Percentiles rank a stretch among this genome's conserved stretches.
phyloP scores from a whole-genome alignment of 2,888 invertebrate species.

The Drosophila bunnanda region DNA sequence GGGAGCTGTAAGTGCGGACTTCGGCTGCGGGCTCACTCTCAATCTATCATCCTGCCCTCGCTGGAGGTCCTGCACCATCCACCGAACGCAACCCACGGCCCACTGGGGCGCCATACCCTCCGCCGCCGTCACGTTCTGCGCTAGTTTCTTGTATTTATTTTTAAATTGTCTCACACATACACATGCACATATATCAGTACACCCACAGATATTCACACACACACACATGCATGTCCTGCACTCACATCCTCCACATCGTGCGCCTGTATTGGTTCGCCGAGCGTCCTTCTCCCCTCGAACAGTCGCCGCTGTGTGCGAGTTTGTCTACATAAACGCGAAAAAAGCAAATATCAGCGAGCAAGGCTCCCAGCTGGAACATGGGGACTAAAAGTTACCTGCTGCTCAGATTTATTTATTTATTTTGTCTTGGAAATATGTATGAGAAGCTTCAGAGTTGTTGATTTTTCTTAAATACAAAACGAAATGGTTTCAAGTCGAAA shows the following conservation, averaged over 20 bases:
- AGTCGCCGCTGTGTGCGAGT: slow-evolving; percentile 39
- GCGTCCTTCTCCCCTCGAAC: slow-evolving; percentile 55
- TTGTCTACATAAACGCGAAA: slow-evolving; percentile 49
- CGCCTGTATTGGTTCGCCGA: slow-evolving; percentile 58
- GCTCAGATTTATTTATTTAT: slow-evolving; percentile 11
- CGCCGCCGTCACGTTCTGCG: slow-evolving; percentile 63
- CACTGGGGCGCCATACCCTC: slow-evolving; percentile 7
- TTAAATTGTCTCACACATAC: slow-evolving; percentile 74
- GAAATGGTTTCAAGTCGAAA: not conserved
- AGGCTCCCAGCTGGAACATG: slow-evolving; percentile 6
- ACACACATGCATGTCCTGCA: slow-evolving; percentile 28
- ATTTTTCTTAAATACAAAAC: not conserved
- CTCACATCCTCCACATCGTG: slow-evolving; percentile 57
- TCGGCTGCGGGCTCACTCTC: slow-evolving; percentile 51
- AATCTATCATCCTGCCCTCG: slow-evolving; percentile 77
- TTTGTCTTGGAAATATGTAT: not conserved
- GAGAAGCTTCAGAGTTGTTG: not conserved
- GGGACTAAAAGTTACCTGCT: slow-evolving; percentile 21
- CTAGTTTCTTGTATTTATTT: slow-evolving; percentile 79
- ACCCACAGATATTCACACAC: slow-evolving; percentile 2
- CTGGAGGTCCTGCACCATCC: slow-evolving; percentile 40
- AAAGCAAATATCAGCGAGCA: slow-evolving; percentile 29
- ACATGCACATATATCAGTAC: slow-evolving; percentile 27
- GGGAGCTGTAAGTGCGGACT: slow-evolving; percentile 46
- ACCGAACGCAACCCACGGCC: slow-evolving; percentile 1